phyloP scores from a whole-genome alignment of 2,113 vertebrate genomes.

The Erinaceus europaeus region DNA sequence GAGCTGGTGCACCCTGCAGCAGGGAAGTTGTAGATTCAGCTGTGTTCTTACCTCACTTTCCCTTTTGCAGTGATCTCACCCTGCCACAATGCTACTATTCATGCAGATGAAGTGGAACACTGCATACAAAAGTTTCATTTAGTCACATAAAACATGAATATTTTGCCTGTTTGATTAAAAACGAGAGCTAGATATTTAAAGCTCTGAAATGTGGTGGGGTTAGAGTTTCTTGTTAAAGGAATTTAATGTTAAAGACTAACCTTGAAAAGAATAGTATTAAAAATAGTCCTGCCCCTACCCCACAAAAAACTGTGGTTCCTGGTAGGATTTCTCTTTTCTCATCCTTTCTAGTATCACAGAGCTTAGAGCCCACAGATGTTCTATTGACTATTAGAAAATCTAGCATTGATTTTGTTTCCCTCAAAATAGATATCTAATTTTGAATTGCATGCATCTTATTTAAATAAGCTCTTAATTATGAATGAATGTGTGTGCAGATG shows the following conservation, averaged over 20 bases:
- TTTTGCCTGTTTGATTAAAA: constrained; percentile 86
- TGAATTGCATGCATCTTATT: background rate
- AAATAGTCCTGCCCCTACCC: background rate
- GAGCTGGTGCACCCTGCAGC: constrained; percentile 80
- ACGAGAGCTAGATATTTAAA: constrained; percentile 79
- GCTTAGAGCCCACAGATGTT: constrained; percentile 12
- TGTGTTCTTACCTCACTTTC: constrained; percentile 94
- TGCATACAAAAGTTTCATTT: constrained; percentile 93
- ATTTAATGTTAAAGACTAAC: constrained; percentile 60
- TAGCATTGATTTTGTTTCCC: background rate
- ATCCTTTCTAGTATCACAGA: constrained; percentile 9
- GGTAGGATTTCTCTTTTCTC: background rate
- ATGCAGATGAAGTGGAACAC: constrained; percentile 88
- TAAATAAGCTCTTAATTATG: background rate
- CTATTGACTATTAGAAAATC: constrained; percentile 24
- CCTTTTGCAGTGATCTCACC: constrained; percentile 94
- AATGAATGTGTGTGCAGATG: background rate
- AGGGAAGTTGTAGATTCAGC: constrained; percentile 90
- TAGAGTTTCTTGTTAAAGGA: background rate
- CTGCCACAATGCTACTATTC: constrained; percentile 96
- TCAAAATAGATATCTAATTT: background rate
- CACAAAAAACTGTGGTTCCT: background rate
- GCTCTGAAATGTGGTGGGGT: constrained; percentile 58
- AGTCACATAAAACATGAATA: constrained; percentile 88
- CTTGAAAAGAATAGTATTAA: constrained; percentile 58